Evolutionary conservation across 2,888 invertebrate genomes (phyloP).

Genomic region (Uloborus plumipes): DNA sequence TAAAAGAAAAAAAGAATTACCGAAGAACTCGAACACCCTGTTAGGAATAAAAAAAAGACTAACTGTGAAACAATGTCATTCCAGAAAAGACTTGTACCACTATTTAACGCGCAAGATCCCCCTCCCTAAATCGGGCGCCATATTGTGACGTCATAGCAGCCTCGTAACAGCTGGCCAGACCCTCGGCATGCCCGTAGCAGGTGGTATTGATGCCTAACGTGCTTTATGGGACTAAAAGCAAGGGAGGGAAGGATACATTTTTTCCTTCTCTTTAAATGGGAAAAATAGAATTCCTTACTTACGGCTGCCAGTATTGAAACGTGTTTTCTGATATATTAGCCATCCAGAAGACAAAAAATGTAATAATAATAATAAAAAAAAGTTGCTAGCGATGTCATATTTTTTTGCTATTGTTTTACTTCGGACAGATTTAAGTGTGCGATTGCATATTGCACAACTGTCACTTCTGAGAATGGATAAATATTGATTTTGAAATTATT

Average conservation of each 20-base stretch:
- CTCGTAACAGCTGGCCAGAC: conserved; percentile 55
- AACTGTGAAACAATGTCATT: too few relatives aligned
- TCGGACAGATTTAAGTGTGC: conserved; percentile 35
- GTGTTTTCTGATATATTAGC: conserved; percentile 59
- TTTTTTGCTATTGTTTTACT: conserved; percentile 39
- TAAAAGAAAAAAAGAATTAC: too few relatives aligned
- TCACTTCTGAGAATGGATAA: conserved; percentile 18
- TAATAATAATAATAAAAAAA: conserved; percentile 51
- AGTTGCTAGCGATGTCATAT: conserved; percentile 15
- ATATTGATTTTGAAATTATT: conserved; percentile 46
- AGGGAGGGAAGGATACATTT: not conserved
- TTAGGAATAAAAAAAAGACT: too few relatives aligned
- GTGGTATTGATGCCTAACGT: conserved; percentile 58
- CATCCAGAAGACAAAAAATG: conserved; percentile 14
- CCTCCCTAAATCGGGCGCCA: conserved; percentile 16
- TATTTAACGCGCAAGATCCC: too few relatives aligned
- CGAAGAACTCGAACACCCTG: too few relatives aligned
- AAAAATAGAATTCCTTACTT: conserved; percentile 30
- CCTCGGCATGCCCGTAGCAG: conserved; percentile 60
- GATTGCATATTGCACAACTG: conserved; percentile 42
- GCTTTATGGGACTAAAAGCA: conserved; percentile 52
- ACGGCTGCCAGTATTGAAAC: conserved; percentile 47
- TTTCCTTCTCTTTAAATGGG: conserved; percentile 14
- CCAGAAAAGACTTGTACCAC: too few relatives aligned
- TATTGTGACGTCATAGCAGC: conserved; percentile 59